These are phyloP conservation scores for Fundulus diaphanus DNA, from an alignment of 2,797 vertebrate species.

Conservation along the genomic window DNA sequence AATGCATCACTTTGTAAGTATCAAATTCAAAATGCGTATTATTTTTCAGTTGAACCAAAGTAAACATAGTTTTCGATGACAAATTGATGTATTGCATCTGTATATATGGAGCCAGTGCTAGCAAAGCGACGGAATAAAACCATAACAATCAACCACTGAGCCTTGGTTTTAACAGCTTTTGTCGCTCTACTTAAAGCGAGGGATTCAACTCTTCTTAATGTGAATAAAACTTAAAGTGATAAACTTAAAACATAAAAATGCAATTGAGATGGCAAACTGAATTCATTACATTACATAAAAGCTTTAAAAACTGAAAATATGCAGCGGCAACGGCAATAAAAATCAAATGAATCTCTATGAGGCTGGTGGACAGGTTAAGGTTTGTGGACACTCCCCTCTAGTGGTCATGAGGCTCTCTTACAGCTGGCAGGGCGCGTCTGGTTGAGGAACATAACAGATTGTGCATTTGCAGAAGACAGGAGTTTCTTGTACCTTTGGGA, in stretches of 20 bases:
- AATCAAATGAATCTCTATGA: neutral
- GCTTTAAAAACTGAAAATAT: neutral
- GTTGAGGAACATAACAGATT: neutral
- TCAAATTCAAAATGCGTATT: neutral
- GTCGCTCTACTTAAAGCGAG: neutral
- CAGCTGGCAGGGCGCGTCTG: conserved; percentile 2
- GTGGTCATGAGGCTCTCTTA: conserved; percentile 48
- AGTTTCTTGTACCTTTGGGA: conserved; percentile 79
- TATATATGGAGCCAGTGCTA: conserved; percentile 29
- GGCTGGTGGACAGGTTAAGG: neutral
- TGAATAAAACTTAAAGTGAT: neutral
- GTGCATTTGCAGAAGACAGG: conserved; percentile 21
- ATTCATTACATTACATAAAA: neutral
- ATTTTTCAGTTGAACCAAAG: neutral
- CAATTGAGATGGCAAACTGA: neutral
- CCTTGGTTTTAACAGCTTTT: conserved; percentile 33
- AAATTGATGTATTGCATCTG: neutral
- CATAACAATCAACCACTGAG: conserved; percentile 62
- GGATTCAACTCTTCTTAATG: neutral
- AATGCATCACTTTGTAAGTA: neutral
- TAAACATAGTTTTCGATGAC: neutral
- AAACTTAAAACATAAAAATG: neutral
- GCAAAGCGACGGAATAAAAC: conserved; percentile 46
- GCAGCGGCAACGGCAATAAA: neutral
- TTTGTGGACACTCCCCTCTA: conserved; percentile 69